Percentiles rank a stretch among this genome's conserved stretches.
Evolutionary conservation across 2,113 vertebrate genomes (phyloP).

Genomic region (Hypocryptadius cinnamomeus): DNA sequence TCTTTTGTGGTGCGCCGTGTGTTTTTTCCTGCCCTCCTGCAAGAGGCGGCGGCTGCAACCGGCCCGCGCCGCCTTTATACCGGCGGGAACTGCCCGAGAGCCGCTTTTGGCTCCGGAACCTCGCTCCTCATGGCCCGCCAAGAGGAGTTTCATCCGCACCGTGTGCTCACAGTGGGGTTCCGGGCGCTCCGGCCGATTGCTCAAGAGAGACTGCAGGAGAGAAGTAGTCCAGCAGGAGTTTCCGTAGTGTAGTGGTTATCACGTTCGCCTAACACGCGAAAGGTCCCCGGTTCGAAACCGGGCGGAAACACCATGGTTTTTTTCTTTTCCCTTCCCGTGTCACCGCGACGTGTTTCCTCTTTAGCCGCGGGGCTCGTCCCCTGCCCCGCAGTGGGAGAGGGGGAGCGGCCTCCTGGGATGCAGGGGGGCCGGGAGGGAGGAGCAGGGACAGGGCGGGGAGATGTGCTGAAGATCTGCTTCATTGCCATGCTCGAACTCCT

Average conservation of each 20-base stretch:
- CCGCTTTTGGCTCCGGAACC: fast-evolving
- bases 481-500: fast-evolving
- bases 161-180: fast-evolving
- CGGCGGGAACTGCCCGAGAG: fast-evolving
- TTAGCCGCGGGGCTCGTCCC: fast-evolving
- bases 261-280: conserved; percentile 65
- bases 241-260: conserved; percentile 68
- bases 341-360: fast-evolving
- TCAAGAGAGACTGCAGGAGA: fast-evolving
- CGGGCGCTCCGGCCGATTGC: fast-evolving
- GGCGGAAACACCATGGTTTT: background rate
- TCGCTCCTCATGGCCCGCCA: fast-evolving
- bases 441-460: fast-evolving
- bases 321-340: fast-evolving
- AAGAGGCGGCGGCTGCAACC: fast-evolving
- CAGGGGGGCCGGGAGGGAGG: fast-evolving
- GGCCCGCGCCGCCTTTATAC: fast-evolving
- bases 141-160: fast-evolving
- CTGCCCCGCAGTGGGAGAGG: fast-evolving
- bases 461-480: fast-evolving
- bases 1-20: fast-evolving
- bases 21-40: fast-evolving
- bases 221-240: fast-evolving
- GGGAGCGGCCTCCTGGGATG: fast-evolving
- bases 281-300: conserved; percentile 58